Conservation (phyloP, 2,797 vertebrate genomes). For the Sebastes vulpes region DNA sequence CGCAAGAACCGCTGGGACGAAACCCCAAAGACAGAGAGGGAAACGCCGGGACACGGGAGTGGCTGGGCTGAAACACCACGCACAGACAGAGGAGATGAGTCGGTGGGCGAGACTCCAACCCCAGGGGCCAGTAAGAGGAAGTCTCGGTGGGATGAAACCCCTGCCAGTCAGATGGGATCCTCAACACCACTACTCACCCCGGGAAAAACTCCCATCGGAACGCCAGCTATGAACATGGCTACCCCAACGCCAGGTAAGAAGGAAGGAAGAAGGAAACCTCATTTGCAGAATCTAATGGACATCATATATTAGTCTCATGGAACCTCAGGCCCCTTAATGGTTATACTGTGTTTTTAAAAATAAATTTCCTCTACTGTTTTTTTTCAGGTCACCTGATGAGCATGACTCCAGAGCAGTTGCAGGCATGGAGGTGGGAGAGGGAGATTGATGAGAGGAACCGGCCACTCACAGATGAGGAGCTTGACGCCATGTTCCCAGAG, state of each 20-base stretch:
- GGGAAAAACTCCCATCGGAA: constrained; percentile 97
- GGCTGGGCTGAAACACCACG: constrained; percentile 98
- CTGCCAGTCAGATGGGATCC: constrained; percentile 98
- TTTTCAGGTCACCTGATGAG: constrained; percentile 96
- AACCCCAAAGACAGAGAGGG: constrained; percentile 97
- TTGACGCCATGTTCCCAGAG: constrained; percentile 99
- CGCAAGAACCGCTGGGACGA: constrained; percentile 99
- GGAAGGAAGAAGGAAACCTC: not conserved
- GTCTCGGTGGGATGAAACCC: constrained; percentile 98
- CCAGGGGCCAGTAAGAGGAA: constrained; percentile 98
- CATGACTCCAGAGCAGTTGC: constrained; percentile 99
- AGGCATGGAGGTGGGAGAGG: constrained; percentile 98
- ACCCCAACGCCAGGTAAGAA: constrained; percentile 95
- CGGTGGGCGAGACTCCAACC: constrained; percentile 97
- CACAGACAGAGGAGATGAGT: constrained; percentile 97
- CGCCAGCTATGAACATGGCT: constrained; percentile 99
- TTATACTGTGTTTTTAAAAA: not conserved
- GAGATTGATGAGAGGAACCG: constrained; percentile 98
- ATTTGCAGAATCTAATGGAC: not conserved
- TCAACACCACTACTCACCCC: constrained; percentile 97
- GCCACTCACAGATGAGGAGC: constrained; percentile 96
- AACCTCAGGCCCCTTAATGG: not conserved
- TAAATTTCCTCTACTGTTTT: not conserved
- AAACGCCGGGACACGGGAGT: constrained; percentile 97
- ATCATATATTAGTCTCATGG: not conserved